Evolutionary conservation across 2,797 vertebrate genomes (phyloP).

Genomic region (Sebastes vulpes): DNA sequence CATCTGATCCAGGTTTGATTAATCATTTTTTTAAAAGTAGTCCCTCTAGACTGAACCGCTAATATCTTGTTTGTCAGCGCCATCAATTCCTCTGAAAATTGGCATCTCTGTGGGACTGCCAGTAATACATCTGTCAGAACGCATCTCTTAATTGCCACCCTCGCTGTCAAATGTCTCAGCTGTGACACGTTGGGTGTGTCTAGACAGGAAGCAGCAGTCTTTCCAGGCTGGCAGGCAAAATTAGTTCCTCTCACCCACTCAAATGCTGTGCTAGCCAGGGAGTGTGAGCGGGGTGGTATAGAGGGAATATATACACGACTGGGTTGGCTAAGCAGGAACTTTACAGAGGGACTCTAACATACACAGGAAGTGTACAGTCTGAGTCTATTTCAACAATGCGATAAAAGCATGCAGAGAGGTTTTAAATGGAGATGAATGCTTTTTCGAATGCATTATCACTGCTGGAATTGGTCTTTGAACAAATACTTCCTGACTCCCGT

Average conservation of each 20-base stretch:
- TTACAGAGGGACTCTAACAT: background rate
- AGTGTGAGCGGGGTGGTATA: constrained; percentile 12
- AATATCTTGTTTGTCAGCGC: constrained; percentile 27
- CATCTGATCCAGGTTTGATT: background rate
- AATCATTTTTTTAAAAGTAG: background rate
- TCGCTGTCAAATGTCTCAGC: constrained; percentile 67
- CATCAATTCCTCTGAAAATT: constrained; percentile 50
- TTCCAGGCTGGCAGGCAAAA: constrained; percentile 37
- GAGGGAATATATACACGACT: constrained; percentile 8
- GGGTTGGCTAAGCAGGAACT: constrained; percentile 12
- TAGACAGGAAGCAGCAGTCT: constrained; percentile 52
- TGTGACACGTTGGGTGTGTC: constrained; percentile 71
- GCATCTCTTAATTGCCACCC: constrained; percentile 72
- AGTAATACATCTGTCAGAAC: constrained; percentile 67
- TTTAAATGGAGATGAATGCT: constrained; percentile 14
- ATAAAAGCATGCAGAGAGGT: background rate
- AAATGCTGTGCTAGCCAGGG: constrained; percentile 6
- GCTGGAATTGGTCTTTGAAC: background rate
- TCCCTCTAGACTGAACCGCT: constrained; percentile 10
- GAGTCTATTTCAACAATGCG: background rate
- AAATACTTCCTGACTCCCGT: constrained; percentile 32
- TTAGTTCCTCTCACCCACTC: constrained; percentile 49
- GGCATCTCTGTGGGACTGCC: constrained; percentile 58
- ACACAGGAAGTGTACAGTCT: background rate
- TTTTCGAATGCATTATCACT: background rate